Evolutionary conservation across 2,797 vertebrate genomes (phyloP).

Genomic region (Falco columbarius): DNA sequence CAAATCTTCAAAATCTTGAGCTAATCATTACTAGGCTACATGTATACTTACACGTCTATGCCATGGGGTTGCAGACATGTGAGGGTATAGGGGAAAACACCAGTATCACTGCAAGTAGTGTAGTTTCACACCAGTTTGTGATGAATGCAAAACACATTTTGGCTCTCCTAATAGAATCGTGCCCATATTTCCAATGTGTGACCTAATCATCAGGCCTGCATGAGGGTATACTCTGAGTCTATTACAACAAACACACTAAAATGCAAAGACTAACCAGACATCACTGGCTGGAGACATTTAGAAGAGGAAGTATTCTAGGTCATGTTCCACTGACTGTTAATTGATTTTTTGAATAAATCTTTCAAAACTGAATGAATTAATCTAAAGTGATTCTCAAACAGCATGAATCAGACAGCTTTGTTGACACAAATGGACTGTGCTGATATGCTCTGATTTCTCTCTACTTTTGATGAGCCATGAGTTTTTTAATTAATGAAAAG

Average conservation of each 20-base stretch:
- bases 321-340: not conserved
- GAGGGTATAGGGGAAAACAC: not conserved
- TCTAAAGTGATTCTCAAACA: not conserved
- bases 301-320: not conserved
- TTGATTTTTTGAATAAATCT: not conserved
- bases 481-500: not conserved
- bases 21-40: not conserved
- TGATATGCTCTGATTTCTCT: not conserved
- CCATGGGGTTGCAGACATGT: fast-evolving
- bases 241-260: not conserved
- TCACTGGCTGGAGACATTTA: not conserved
- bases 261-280: not conserved
- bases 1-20: not conserved
- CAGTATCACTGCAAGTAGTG: not conserved
- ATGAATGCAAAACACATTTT: not conserved
- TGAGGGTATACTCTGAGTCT: not conserved
- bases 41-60: not conserved
- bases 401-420: not conserved
- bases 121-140: not conserved
- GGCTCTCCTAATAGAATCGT: not conserved
- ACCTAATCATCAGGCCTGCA: not conserved
- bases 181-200: not conserved
- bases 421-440: not conserved
- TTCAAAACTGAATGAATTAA: not conserved
- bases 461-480: not conserved